A percentile compares a stretch with the other conserved stretches of the same genome.
These are phyloP conservation scores for Craseonycteris thonglongyai DNA, from an alignment of 2,113 vertebrate genomes.

Conservation along the genomic window DNA sequence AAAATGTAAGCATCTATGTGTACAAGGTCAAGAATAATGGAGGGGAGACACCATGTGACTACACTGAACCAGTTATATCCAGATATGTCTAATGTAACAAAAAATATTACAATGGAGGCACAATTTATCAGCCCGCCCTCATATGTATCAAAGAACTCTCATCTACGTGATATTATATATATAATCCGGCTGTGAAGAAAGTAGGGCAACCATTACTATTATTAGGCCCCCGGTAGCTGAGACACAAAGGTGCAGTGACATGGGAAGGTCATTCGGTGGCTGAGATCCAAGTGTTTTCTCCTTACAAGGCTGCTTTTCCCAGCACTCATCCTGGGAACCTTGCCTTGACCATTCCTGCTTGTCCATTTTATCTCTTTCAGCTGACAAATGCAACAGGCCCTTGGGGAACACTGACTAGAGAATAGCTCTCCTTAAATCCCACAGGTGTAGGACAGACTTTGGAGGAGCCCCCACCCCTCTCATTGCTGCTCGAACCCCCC, in stretches of 20 bases:
- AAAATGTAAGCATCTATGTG: too few species aligned
- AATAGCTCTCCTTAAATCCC: conserved; percentile 34
- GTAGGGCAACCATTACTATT: too few species aligned
- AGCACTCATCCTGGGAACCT: neutral
- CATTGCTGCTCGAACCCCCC: neutral
- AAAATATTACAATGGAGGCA: too few species aligned
- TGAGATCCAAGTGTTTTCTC: neutral
- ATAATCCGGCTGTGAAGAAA: too few species aligned
- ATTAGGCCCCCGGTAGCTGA: neutral
- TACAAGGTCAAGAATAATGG: too few species aligned
- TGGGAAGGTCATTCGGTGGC: neutral
- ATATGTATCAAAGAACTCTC: too few species aligned
- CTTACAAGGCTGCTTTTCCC: neutral
- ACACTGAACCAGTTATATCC: too few species aligned
- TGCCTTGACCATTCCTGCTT: conserved; percentile 46
- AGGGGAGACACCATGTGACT: too few species aligned
- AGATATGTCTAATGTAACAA: too few species aligned
- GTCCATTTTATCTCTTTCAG: conserved; percentile 34
- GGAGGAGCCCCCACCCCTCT: neutral
- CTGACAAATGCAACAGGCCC: conserved; percentile 1
- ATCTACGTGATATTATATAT: too few species aligned
- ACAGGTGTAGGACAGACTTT: neutral
- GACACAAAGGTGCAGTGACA: neutral
- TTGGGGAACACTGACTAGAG: neutral
- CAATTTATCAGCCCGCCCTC: too few species aligned